Evolutionary conservation across 1,140 invertebrate species (phyloP), one percentile per base, ranked within the genome.

Genomic region (Caenorhabditis inopinata): DNA sequence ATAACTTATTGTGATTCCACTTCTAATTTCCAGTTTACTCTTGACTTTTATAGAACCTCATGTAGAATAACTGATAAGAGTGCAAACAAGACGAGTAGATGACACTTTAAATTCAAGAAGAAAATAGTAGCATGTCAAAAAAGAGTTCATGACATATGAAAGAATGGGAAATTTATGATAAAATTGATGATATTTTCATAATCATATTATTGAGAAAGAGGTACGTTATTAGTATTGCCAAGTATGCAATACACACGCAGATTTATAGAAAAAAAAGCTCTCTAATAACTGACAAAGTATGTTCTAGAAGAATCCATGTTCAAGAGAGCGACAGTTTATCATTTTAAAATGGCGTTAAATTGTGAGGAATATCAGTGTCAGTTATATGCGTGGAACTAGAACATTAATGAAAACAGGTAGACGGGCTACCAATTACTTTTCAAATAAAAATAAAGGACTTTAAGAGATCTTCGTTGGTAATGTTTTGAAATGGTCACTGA

Each of bases 11-110:
- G 32, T 12, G 58, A 29, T 38, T 35, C 21, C 18, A 16, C 46
- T 5, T 14, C 51, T 32, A 12, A 7, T 42, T 42, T 42, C n/a
- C 32, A 21, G n/a, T 42, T 27, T 21, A 29, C 32, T 18, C 32
- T 12, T 68, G 58, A 68, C 58, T 68, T 68, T 68, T 68, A 68
- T 68, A 68, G 58, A 68, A 68, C 32, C 32, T 5, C n/a, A 29
- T 7, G 9, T 11, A 6, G n/a, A 32, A 32, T 18, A 68, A 21
- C 58, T 68, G 58, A 68, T 68, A 68, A 21, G 21, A 14, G 51
- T 14, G 51, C 29, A 68, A 25, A 68, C 14, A 42, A 42, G 38
- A 42, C n/a, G 38, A 42, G 38, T 68, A 68, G 58, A n/a, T n/a
- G 58, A 29, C 29, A 53, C n/a, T 53, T 53, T 21, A 53, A 53